These are phyloP conservation scores for Penaeus indicus DNA, from an alignment of 1,140 invertebrate species.

Conservation along the genomic window DNA sequence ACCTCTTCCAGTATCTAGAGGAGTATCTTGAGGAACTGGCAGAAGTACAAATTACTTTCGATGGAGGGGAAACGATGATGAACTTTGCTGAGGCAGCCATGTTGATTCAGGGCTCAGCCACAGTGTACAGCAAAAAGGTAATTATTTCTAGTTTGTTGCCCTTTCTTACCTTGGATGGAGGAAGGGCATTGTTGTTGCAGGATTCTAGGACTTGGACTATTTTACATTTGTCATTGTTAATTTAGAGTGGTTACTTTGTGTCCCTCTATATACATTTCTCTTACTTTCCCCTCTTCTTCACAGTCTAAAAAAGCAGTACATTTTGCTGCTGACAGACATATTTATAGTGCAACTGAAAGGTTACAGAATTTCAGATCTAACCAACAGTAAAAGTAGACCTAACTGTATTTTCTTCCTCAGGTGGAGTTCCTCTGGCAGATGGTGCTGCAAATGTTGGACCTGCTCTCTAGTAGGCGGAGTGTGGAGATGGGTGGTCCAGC, in stretches of 20 bases:
- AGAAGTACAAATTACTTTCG: slow-evolving; percentile 61
- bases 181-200: background rate
- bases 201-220: too few species aligned
- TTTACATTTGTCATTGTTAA: too few species aligned
- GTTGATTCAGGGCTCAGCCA: slow-evolving; percentile 73
- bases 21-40: slow-evolving; percentile 65
- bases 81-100: slow-evolving; percentile 74
- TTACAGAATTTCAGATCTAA: too few species aligned
- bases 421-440: slow-evolving; percentile 71
- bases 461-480: slow-evolving; percentile 66
- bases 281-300: too few species aligned
- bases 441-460: slow-evolving; percentile 71
- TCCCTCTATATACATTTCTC: too few species aligned
- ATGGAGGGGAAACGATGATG: slow-evolving; percentile 69
- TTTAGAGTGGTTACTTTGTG: too few species aligned
- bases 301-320: too few species aligned
- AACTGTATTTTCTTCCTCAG: slow-evolving; percentile 26
- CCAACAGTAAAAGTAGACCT: too few species aligned
- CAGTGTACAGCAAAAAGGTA: slow-evolving; percentile 74
- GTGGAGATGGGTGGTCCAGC: slow-evolving; percentile 21
- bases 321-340: too few species aligned
- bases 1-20: slow-evolving; percentile 63
- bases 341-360: too few species aligned
- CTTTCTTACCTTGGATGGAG: background rate
- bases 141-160: background rate